Evolutionary conservation across 1,140 invertebrate species (phyloP), one percentile per base, ranked within the genome.

Genomic region (Bombus balteatus): DNA sequence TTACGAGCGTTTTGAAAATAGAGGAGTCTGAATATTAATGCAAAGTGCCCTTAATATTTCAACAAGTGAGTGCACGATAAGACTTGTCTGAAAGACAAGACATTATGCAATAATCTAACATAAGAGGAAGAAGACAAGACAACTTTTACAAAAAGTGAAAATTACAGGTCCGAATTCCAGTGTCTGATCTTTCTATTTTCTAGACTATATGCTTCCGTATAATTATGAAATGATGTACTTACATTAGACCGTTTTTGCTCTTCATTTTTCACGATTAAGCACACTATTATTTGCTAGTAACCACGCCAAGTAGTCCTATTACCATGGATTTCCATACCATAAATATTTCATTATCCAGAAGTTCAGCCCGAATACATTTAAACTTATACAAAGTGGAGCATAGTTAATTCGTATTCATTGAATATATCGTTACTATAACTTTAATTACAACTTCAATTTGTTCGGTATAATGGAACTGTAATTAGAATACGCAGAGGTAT

Each of bases 371-470:
- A 72, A 43, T 72, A 41, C 70, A n/a, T 72, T 72, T 72, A n/a
- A 72, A 72, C 37, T 72, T 72, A 15, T 18, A 41, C 70, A 41
- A 72, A 72, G 39, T n/a, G 70, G 25, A 18, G 13, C 70, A 41
- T 41, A 25, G 39, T 72, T 41, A 43, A 43, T 72, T 72, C 34
- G 37, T 41, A 72, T 72, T 72, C 68, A 71, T 37, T 39, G 68
- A 28, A 12, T 39, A 71, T 39, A 39, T 68, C 66, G 32, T 68
- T 34, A 34, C 66, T 32, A 32, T 66, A 53, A 22, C 47, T 53
- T 53, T 53, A 53, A 53, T 53, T 53, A 53, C 18, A 66, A 32
- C 62, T 66, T 66, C n/a, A 66, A 66, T 66, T 66, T 66, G n/a
- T 66, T 66, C 15, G 13, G 62, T 18, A 66, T 66, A 68, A 68